Evolutionary conservation across 2,888 invertebrate genomes (phyloP), one percentile per base, ranked within the genome.

Genomic region (Thelaira solivaga): DNA sequence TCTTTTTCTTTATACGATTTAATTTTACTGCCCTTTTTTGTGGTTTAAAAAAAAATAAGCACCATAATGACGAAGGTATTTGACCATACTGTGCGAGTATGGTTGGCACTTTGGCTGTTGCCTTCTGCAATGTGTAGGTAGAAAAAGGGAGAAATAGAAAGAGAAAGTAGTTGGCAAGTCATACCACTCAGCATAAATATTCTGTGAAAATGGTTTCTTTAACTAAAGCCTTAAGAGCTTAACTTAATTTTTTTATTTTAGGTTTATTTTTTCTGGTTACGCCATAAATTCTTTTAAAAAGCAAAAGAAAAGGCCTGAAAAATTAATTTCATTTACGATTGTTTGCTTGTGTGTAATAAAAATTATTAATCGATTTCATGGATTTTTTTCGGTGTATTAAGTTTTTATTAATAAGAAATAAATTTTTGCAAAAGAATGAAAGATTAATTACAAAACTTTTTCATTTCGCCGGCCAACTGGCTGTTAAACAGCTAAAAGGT

Each of bases 351-450:
- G n/a, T n/a, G n/a, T n/a, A n/a, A n/a, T n/a, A n/a, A n/a, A n/a
- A n/a, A n/a, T n/a, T n/a, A n/a, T n/a, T n/a, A n/a, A n/a, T n/a
- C 13, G 34, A 26, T 47, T 55, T 55, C 36, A 34, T 24, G 26
- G 24, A 29, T 29, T 45, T 20, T 47, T 18, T 29, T 64, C 10
- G 2, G 2, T 31, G 6, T 7, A 7, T 31, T 31, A 7, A 64
- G 47, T 53, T 55, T 47, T n/a, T 41, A 26, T 34, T 51, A 51
- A 43, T 64, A 73, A 65, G 18, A 41, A 59, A 65, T 34, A 73
- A n/a, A n/a, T n/a, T n/a, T n/a, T 49, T 49, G 49, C 65, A 57
- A 59, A 73, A 65, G 65, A 73, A 65, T 73, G 65, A 24, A 65
- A 65, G 65, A 41, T 65, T 73, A 73, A 65, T 73, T 49, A 73